Percentiles rank a stretch among this genome's conserved stretches.
Conservation (phyloP, 2,797 vertebrate species). For the Zalophus californianus region DNA sequence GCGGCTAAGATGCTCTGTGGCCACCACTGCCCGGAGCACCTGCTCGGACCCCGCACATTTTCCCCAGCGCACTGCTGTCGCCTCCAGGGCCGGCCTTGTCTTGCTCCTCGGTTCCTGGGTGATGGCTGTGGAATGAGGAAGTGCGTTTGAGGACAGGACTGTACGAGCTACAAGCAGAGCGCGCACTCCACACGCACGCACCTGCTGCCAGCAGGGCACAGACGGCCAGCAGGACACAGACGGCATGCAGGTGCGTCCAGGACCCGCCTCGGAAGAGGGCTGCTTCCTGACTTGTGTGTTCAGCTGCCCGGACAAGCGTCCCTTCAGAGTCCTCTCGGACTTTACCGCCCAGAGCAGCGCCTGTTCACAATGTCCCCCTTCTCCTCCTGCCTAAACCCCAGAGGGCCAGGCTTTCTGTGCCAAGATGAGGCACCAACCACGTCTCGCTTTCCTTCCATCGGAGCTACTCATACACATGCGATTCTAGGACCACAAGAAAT, state of each 20-base stretch:
- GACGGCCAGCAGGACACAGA: background rate
- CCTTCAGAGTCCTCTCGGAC: background rate
- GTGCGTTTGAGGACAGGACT: background rate
- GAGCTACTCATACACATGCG: background rate
- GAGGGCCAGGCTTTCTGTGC: background rate
- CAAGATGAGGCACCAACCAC: background rate
- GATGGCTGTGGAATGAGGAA: background rate
- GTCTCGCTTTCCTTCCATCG: background rate
- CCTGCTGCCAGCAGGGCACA: background rate
- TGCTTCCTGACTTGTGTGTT: background rate
- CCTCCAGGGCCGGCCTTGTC: background rate
- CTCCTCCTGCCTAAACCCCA: background rate
- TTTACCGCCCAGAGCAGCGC: background rate
- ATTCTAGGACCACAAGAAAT: background rate
- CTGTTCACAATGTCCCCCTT: background rate
- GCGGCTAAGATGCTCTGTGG: background rate
- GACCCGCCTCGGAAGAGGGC: background rate
- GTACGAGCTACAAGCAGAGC: background rate
- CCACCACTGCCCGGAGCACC: background rate
- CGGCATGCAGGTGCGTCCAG: background rate
- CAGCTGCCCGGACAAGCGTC: background rate
- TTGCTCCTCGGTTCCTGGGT: background rate
- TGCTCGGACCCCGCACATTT: accelerated
- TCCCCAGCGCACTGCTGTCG: accelerated
- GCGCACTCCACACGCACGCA: background rate